These are phyloP conservation scores for Prunella strophiata DNA, from an alignment of 2,797 vertebrate species.

Conservation along the genomic window DNA sequence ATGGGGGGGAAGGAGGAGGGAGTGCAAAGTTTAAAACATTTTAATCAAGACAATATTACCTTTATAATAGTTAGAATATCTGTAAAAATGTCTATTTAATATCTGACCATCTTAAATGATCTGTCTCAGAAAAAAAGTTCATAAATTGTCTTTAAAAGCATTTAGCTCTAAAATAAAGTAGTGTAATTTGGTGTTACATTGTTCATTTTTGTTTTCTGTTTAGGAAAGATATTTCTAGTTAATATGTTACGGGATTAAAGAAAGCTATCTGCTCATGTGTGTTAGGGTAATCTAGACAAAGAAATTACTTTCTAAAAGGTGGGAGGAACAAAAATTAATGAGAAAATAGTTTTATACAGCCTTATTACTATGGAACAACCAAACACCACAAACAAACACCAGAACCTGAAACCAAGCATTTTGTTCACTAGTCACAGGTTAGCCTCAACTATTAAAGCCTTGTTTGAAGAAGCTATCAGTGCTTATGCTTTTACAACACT, in stretches of 20 bases:
- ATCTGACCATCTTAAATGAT: not conserved
- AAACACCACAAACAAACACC: no score
- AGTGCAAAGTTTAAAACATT: not conserved
- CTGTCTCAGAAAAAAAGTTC: not conserved
- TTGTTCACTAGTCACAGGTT: not conserved
- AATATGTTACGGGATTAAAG: not conserved
- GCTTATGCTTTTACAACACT: not conserved
- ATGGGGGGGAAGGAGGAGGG: not conserved
- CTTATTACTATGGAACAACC: not conserved
- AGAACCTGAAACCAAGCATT: not conserved
- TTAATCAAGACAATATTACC: not conserved
- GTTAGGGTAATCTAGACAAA: not conserved
- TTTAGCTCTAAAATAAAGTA: not conserved
- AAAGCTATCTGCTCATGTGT: not conserved
- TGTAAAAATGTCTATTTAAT: not conserved
- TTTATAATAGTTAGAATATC: not conserved
- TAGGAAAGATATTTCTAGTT: not conserved
- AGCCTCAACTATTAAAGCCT: no score
- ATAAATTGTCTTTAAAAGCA: not conserved
- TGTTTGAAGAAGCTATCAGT: not conserved
- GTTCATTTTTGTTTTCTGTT: not conserved
- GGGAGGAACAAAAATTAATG: not conserved
- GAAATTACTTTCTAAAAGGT: not conserved
- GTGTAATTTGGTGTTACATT: not conserved
- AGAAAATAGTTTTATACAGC: not conserved